Evolutionary conservation across 2,888 invertebrate genomes (phyloP).

Genomic region (Pandemis cinnamomeana): DNA sequence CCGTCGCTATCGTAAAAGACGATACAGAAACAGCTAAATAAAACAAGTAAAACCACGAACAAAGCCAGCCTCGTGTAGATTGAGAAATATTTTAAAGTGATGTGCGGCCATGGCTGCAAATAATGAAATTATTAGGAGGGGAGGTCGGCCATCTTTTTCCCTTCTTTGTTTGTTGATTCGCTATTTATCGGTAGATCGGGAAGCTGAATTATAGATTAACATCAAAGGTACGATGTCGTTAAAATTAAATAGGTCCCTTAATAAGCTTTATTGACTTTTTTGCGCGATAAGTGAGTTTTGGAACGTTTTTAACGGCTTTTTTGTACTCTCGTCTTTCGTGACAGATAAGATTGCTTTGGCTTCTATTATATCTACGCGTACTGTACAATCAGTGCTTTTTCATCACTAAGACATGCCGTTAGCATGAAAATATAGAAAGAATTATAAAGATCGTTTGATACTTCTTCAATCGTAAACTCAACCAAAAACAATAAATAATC

Average conservation of each 20-base stretch:
- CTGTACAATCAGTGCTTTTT: no score
- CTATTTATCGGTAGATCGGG: slow-evolving; percentile 44
- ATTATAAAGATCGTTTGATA: no score
- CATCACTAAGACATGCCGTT: no score
- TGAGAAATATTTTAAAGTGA: slow-evolving; percentile 47
- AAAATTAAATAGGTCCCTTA: slow-evolving; percentile 63
- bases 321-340: slow-evolving; percentile 6
- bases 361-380: not conserved
- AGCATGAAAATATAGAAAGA: no score
- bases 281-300: slow-evolving; percentile 16
- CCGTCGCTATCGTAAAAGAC: not conserved
- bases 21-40: not conserved
- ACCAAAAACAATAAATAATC: no score
- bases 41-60: slow-evolving; percentile 19
- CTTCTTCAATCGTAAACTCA: no score
- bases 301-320: slow-evolving; percentile 17
- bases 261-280: slow-evolving; percentile 44
- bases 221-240: slow-evolving; percentile 70
- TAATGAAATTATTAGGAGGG: slow-evolving; percentile 45
- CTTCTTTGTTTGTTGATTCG: slow-evolving; percentile 37
- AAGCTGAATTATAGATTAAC: slow-evolving; percentile 71
- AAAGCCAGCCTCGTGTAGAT: slow-evolving; percentile 42
- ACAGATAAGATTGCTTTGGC: slow-evolving; percentile 8
- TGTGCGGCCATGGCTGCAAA: slow-evolving; percentile 43
- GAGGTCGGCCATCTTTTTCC: slow-evolving; percentile 39